Percentiles rank a stretch among this genome's conserved stretches.
These are phyloP conservation scores for Leguminivora glycinivorella DNA, from an alignment of 1,140 invertebrate species.

Conservation along the genomic window DNA sequence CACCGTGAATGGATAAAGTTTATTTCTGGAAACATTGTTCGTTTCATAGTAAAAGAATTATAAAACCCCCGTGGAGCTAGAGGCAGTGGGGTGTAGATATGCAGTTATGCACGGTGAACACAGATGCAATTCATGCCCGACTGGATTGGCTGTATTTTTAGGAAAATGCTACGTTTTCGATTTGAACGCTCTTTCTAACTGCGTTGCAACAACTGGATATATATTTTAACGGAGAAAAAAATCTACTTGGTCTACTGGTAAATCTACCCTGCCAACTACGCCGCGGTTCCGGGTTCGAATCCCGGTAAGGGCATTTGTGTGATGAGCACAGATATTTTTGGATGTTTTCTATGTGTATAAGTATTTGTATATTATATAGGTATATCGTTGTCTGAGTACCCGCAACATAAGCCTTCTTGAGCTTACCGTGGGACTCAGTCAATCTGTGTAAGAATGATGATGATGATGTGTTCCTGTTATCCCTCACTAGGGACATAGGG, in stretches of 20 bases:
- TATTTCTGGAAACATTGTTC: neutral
- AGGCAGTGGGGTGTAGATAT: neutral
- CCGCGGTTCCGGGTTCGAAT: no score
- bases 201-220: neutral
- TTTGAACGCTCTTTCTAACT: constrained; percentile 4
- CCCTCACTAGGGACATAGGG: no score
- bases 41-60: neutral
- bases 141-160: neutral
- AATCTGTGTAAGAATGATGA: no score
- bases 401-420: no score
- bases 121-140: neutral
- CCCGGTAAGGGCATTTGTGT: no score
- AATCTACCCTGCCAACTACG: neutral
- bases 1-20: no score
- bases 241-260: neutral
- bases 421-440: no score
- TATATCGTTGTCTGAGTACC: no score
- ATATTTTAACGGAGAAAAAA: neutral
- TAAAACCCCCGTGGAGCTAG: neutral
- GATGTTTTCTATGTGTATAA: no score
- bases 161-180: constrained; percentile 4
- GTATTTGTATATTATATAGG: no score
- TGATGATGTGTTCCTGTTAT: no score
- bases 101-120: neutral
- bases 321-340: no score